phyloP scores from a whole-genome alignment of 2,888 invertebrate species.

The Sminthurinus aureus region DNA sequence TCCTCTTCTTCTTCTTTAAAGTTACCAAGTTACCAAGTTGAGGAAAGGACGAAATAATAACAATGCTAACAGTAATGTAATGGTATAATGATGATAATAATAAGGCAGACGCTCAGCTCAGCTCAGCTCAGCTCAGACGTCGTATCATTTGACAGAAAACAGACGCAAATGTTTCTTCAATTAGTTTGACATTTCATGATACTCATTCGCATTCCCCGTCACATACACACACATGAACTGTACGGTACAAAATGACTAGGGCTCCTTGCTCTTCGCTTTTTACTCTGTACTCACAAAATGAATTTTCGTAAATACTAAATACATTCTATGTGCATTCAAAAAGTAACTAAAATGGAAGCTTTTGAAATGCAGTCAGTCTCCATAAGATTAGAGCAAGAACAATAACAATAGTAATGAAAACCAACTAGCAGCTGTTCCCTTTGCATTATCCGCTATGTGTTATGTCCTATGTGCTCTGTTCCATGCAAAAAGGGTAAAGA shows the following conservation, averaged over 20 bases:
- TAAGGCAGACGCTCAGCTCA: no score
- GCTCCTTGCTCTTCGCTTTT: no score
- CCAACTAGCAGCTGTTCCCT: neutral
- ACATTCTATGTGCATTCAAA: neutral
- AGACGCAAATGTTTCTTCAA: neutral
- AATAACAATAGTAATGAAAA: neutral
- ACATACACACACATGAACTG: neutral
- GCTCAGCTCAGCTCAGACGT: no score
- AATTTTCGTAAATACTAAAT: neutral
- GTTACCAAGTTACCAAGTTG: no score
- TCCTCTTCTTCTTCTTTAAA: no score
- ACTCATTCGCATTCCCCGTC: neutral
- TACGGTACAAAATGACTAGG: no score
- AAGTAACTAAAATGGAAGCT: neutral
- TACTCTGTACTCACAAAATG: neutral
- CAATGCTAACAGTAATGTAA: no score
- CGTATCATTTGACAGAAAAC: neutral
- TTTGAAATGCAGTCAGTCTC: neutral
- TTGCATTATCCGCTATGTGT: no score
- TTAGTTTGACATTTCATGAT: neutral
- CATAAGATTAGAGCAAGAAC: neutral
- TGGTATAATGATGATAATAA: no score
- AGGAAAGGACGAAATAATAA: no score
- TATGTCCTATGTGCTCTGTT: no score
- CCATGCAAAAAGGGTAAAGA: no score